Conservation (phyloP, 2,797 vertebrate species). For the Notamacropus eugenii region DNA sequence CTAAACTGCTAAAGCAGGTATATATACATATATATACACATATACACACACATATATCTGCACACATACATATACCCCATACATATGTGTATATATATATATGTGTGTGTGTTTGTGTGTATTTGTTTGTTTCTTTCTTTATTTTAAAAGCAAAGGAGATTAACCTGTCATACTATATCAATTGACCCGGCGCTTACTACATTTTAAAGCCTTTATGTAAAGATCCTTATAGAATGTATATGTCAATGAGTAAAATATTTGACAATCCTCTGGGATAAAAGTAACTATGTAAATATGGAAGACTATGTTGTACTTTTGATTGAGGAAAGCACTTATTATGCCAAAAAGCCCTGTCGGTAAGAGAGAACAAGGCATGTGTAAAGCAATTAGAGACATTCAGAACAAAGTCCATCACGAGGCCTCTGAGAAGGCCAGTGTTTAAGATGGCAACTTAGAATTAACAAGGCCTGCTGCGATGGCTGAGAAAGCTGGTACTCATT, state of each 20-base stretch:
- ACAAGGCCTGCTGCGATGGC: background rate
- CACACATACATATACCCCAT: background rate
- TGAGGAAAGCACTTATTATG: background rate
- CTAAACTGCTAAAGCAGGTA: background rate
- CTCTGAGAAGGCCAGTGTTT: conserved; percentile 19
- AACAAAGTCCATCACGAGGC: conserved; percentile 45
- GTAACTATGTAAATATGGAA: conserved; percentile 13
- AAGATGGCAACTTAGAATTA: conserved; percentile 17
- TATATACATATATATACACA: background rate
- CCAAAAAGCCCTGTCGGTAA: background rate
- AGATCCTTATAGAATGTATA: conserved; percentile 3
- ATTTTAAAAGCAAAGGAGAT: background rate
- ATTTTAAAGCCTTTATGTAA: conserved; percentile 1
- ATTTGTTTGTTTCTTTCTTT: background rate
- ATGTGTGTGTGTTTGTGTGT: too few relatives aligned
- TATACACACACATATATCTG: too few relatives aligned
- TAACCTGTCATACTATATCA: background rate
- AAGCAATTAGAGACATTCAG: conserved; percentile 34
- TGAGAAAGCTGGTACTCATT: conserved; percentile 21
- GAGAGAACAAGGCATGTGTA: background rate
- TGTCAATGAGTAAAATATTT: background rate
- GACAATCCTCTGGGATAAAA: conserved; percentile 1
- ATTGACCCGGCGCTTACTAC: background rate
- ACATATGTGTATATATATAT: background rate
- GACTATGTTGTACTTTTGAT: background rate